Conservation (phyloP, 1,140 invertebrate genomes). For the Leptonema lineaticorne region DNA sequence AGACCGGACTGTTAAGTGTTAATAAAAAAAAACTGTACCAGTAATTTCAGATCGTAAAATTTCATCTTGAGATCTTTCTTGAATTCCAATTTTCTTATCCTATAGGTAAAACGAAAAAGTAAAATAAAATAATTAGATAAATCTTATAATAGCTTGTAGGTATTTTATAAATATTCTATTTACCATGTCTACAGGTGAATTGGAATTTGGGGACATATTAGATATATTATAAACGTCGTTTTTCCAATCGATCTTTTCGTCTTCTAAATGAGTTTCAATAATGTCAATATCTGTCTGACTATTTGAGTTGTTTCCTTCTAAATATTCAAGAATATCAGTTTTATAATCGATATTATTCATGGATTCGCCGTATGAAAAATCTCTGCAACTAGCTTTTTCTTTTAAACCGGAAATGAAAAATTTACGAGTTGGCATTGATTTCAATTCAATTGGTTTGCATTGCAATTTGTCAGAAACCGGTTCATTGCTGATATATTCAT, state of each 20-base stretch:
- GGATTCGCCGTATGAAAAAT: conserved; percentile 19
- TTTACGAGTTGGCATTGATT: background rate
- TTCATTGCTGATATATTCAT: background rate
- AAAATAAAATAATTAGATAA: too few relatives aligned
- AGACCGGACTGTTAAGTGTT: too few relatives aligned
- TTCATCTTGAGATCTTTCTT: background rate
- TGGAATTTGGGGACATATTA: background rate
- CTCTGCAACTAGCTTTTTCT: conserved; percentile 16
- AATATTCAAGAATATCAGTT: conserved; percentile 14
- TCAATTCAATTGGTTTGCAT: background rate
- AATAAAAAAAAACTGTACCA: too few relatives aligned
- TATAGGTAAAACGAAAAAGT: background rate
- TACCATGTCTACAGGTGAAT: background rate
- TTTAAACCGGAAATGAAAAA: conserved; percentile 6
- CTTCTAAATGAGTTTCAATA: background rate
- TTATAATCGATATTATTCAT: background rate
- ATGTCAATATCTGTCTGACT: conserved; percentile 4
- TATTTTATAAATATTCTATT: too few relatives aligned
- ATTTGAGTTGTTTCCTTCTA: conserved; percentile 10
- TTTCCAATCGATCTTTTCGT: conserved; percentile 1
- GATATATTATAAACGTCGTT: background rate
- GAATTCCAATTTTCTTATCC: background rate
- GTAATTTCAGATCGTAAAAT: background rate
- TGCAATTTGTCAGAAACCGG: background rate
- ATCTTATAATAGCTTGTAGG: too few relatives aligned